Conservation (phyloP, 2,797 vertebrate genomes). For the Macrochelys suwanniensis region DNA sequence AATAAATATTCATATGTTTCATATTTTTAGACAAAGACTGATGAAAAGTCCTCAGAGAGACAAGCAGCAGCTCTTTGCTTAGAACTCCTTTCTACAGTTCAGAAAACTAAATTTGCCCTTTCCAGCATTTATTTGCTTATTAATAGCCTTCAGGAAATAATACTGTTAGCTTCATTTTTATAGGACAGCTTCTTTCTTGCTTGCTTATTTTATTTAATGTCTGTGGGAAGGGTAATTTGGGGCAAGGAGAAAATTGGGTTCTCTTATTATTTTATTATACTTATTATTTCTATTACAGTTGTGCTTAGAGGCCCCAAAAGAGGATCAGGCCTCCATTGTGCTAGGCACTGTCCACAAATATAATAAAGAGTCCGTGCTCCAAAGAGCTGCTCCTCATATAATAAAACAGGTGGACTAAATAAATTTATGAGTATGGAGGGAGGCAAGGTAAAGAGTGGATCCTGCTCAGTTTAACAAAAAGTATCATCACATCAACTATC, state of each 20-base stretch:
- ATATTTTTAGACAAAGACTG: slow-evolving; percentile 37
- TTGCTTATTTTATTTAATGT: background rate
- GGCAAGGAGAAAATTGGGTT: rapidly evolving
- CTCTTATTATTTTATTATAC: background rate
- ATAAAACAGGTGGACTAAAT: background rate
- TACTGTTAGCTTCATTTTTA: background rate
- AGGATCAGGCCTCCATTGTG: background rate
- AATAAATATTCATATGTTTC: slow-evolving; percentile 54
- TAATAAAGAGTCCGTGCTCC: background rate
- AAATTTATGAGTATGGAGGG: background rate
- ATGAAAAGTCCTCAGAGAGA: background rate
- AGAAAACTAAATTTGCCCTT: slow-evolving; percentile 43
- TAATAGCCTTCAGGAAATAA: slow-evolving; percentile 6
- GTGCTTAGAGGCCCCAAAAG: background rate
- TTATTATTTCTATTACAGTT: slow-evolving; percentile 15
- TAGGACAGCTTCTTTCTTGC: background rate
- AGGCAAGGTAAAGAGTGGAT: background rate
- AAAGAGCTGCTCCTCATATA: background rate
- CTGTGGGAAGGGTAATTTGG: background rate
- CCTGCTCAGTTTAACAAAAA: background rate
- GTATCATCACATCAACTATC: background rate
- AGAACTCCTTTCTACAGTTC: slow-evolving; percentile 47
- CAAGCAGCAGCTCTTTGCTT: slow-evolving; percentile 31
- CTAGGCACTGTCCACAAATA: background rate
- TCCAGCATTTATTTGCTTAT: slow-evolving; percentile 29